Evolutionary conservation across 2,113 vertebrate genomes (phyloP).

Genomic region (Syngnathus scovelli): DNA sequence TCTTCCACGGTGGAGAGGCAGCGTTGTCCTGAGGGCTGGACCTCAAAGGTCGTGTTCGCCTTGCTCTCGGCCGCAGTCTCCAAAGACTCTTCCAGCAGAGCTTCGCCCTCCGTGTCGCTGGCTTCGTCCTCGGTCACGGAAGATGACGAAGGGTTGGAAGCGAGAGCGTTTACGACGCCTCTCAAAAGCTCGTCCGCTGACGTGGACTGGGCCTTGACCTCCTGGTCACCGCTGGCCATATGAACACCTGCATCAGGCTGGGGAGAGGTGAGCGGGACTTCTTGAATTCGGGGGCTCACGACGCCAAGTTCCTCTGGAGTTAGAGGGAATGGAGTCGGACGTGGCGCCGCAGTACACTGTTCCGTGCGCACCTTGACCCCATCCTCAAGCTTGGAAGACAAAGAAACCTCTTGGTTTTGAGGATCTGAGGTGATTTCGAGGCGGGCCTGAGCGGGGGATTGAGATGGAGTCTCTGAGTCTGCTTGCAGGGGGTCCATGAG

Average conservation of each 20-base stretch:
- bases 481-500: conserved; percentile 39
- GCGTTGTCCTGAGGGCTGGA: conserved; percentile 32
- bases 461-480: conserved; percentile 49
- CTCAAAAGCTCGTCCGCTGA: conserved; percentile 65
- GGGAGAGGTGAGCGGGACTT: conserved; percentile 15
- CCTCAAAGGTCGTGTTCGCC: conserved; percentile 25
- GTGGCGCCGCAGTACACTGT: conserved; percentile 1
- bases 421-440: conserved; percentile 34
- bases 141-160: conserved; percentile 61
- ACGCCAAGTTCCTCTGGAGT: conserved; percentile 72
- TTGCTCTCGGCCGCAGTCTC: conserved; percentile 10
- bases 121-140: conserved; percentile 71
- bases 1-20: conserved; percentile 60
- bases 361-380: conserved; percentile 7
- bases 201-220: conserved; percentile 56
- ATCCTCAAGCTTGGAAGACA: conserved; percentile 11
- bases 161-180: conserved; percentile 54
- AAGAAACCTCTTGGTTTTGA: conserved; percentile 16
- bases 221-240: conserved; percentile 49
- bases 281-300: conserved; percentile 41
- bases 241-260: conserved; percentile 48
- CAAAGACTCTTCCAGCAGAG: conserved; percentile 57
- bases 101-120: conserved; percentile 71
- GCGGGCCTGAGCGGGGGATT: conserved; percentile 44
- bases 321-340: conserved; percentile 27